Evolutionary conservation across 2,888 invertebrate genomes (phyloP), one percentile per base, ranked within the genome.

Genomic region (Saturnia japonica): DNA sequence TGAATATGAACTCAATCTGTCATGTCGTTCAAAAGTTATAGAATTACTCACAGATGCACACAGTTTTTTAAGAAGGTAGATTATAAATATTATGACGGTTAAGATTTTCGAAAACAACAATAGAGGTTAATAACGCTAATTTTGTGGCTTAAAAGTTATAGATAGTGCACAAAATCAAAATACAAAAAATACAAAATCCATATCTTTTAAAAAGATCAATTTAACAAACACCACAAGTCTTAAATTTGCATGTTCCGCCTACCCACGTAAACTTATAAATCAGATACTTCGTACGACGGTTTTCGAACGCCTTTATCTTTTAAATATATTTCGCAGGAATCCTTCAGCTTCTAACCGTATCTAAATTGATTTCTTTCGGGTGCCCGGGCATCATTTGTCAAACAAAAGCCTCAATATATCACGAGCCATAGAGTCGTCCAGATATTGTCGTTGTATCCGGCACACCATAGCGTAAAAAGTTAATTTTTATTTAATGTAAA

Each of bases 401-500:
- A 22, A 47, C 4, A 67, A 43, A 43, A 22, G 22, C 25, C 7
- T 45, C 45, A 25, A 69, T 34, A 62, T 69, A 16, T 69, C 69
- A 22, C 69, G 60, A 45, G 14, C 11, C 62, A 62, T 16, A 22
- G 28, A 14, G 28, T 28, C 62, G 45, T 45, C 43, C 25, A 60
- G 34, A 28, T 47, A 47, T 14, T 34, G 34, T 34, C 3, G 3
- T 40, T 7, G 19, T 11, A 12, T 51, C 22, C 62, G 69, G 14
- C 34, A 64, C 14, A n/a, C 19, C 64, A n/a, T 64, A 28, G 19
- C 16, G 43, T 57, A 57, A 67, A 64, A 66, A 70, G 40, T 40
- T 8, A 19, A 43, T 54, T 51, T 66, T 51, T 81, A 83, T 82
- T 82, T 72, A 74, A 86, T 87, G 86, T 81, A 79, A 88, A 87